A percentile compares a stretch with the other conserved stretches of the same genome.
Evolutionary conservation across 2,113 vertebrate species (phyloP).

Genomic region (Coreoperca whiteheadi): DNA sequence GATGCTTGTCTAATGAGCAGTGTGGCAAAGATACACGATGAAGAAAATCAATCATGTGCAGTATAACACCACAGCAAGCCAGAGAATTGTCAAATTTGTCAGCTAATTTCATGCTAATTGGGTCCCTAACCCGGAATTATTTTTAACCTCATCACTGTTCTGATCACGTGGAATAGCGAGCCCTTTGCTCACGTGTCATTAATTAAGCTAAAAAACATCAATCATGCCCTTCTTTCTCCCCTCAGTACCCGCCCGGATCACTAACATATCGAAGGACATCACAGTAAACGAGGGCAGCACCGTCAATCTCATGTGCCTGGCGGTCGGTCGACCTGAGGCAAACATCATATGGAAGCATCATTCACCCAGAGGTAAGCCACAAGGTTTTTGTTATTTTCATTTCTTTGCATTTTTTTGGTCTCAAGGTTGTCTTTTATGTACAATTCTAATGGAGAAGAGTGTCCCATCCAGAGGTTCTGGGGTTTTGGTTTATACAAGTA

Average conservation of each 20-base stretch:
- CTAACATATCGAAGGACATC: constrained; percentile 93
- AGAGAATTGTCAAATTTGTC: constrained; percentile 71
- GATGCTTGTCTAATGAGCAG: constrained; percentile 66
- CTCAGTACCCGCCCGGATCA: constrained; percentile 96
- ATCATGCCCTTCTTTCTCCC: constrained; percentile 52
- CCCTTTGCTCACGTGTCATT: constrained; percentile 49
- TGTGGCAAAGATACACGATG: constrained; percentile 57
- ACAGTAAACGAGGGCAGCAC: constrained; percentile 97
- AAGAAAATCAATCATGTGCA: constrained; percentile 72
- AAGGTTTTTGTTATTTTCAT: rapidly evolving
- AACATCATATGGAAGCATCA: constrained; percentile 95
- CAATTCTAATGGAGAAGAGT: neutral
- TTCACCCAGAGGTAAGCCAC: constrained; percentile 90
- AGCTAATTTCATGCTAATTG: constrained; percentile 76
- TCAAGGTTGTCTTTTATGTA: neutral
- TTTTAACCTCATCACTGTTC: constrained; percentile 64
- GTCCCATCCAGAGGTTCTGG: neutral
- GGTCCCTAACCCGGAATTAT: constrained; percentile 58
- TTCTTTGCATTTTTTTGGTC: neutral
- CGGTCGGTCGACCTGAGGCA: constrained; percentile 94
- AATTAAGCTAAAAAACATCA: constrained; percentile 58
- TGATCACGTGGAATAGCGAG: constrained; percentile 28
- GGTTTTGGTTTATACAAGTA: neutral
- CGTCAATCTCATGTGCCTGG: constrained; percentile 95
- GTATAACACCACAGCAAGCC: constrained; percentile 45